These are phyloP conservation scores for Sphaerophoria taeniata DNA, from an alignment of 2,888 invertebrate genomes.

Conservation along the genomic window DNA sequence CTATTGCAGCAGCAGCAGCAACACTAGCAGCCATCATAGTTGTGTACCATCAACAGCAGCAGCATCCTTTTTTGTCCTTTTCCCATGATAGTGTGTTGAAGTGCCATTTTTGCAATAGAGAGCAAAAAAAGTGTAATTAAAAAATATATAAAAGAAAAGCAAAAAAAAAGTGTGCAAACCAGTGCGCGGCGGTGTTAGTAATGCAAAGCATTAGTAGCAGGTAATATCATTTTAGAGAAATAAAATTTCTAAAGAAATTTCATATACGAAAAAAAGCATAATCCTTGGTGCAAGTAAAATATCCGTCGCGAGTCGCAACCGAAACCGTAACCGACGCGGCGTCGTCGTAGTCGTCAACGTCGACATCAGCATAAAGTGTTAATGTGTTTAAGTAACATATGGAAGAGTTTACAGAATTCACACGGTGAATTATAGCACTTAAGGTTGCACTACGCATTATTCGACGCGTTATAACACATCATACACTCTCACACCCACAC, in stretches of 20 bases:
- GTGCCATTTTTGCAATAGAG: slow-evolving; percentile 45
- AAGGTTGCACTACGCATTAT: slow-evolving; percentile 72
- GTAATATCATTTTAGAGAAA: slow-evolving; percentile 51
- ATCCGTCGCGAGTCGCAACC: too few relatives aligned
- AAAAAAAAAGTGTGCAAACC: slow-evolving; percentile 48
- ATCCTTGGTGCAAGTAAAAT: slow-evolving; percentile 11
- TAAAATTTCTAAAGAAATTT: slow-evolving; percentile 18
- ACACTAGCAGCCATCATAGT: slow-evolving; percentile 20
- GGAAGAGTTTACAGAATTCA: slow-evolving; percentile 68
- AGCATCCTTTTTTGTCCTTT: slow-evolving; percentile 46
- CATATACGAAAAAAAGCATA: slow-evolving; percentile 16
- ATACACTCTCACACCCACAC: slow-evolving; percentile 25
- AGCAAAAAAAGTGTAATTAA: slow-evolving; percentile 62
- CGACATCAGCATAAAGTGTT: slow-evolving; percentile 44
- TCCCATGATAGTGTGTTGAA: slow-evolving; percentile 65
- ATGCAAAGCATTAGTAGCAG: slow-evolving; percentile 56
- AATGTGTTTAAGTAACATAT: slow-evolving; percentile 70
- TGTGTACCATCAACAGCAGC: slow-evolving; percentile 34
- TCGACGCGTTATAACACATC: slow-evolving; percentile 73
- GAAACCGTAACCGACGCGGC: slow-evolving; percentile 2
- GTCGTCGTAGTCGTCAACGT: not conserved
- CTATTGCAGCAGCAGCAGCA: slow-evolving; percentile 29
- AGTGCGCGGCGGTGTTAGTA: slow-evolving; percentile 44
- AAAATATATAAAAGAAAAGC: slow-evolving; percentile 39
- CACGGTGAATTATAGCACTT: slow-evolving; percentile 74